Base-by-base conservation (phyloP, 2,797 vertebrate genomes). In the Yasuhikotakia modesta region DNA sequence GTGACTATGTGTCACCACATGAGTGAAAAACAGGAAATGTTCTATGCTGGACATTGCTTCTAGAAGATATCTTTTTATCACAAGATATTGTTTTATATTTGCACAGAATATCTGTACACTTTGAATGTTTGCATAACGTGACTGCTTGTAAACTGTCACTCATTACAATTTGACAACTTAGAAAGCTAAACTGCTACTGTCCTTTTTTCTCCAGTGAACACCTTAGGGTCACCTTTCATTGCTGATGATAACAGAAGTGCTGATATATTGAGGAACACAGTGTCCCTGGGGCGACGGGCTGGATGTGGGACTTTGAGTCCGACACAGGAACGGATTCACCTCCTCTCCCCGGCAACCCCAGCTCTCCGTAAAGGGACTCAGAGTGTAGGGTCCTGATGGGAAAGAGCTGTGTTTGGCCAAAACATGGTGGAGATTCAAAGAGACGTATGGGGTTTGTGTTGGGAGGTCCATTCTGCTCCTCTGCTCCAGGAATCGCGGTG, bases 201-300 rank as follows among this genome's bases (percentile, higher is more conserved):
- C 58, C 27, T 30, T 19, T 39, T 13, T 13, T 46, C 57, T 50
- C 55, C 27, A 24, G 48, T 17, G 3, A 46, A 50, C 46, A 60
- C 66, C 4, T 39, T 53, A 79, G 60, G 39, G 92, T 96, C 95
- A 96, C 94, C 95, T 97, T 82, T 95, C 94, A 1, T 95, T 96
- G 77, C 90, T 91, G 85, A 97, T 96, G 72, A 97, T 97, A 58
- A 96, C 96, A 0, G 95, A 96, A n/a, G 95, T 95, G 82, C 95
- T 92, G 3, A 95, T 95, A 82, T 95, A 95, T 73, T 95, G 95
- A 10, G 95, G 93, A 27, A 92, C 93, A 79, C 85, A 85, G 82
- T 92, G 94, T 75, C 45, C 87, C 55, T 94, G 93, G 0, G 92
- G 92, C 0, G 93, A 92, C 0, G 93, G 91, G 27, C 90, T 87